Evolutionary conservation across 2,888 invertebrate genomes (phyloP), one percentile per base, ranked within the genome.

Genomic region (Didymodactylos carnosus): DNA sequence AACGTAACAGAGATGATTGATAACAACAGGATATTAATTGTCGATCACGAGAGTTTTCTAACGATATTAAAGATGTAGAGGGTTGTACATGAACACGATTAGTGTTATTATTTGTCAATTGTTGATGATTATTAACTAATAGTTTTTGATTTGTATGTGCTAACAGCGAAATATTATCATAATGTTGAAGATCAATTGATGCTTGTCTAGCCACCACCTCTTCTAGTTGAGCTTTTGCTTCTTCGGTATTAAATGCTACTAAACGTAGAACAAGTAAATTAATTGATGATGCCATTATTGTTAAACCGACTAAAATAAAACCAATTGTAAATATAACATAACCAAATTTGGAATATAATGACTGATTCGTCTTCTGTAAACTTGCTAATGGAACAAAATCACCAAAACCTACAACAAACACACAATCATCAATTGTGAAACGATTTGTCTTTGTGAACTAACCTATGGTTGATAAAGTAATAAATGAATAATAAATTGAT

Each of bases 401-500:
- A 76, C 98, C 98, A 85, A 98, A 98, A 78, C 97, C 85, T 78
- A 29, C 16, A 10, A 16, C 7, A 4, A 62, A 1, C 29, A 35
- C 0, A 10, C 19, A 62, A 8, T 3, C 16, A n/a, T 14, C 35
- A 16, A 10, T 4, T 16, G 8, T 27, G 16, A 53, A 53, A 53
- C 5, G 16, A 25, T 0, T 7, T 13, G n/a, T n/a, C n/a, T n/a
- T n/a, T n/a, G n/a, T n/a, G n/a, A 2, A 35, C 0, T 35, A 35
- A 62, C 62, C 62, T 27, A 95, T 97, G 8, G 95, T 98, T 3
- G 94, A 97, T 49, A 95, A 86, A 0, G 95, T 98, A n/a, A 98
- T 94, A 82, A 97, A 95, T 82, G 97, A 98, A 82, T 97, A 98
- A 82, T 97, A 97, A 81, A 95, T 92, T 80, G 94, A 91, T 76